Percentiles rank a stretch among this genome's conserved stretches.
Conservation (phyloP, 2,113 vertebrate genomes). For the Callipepla californica region DNA sequence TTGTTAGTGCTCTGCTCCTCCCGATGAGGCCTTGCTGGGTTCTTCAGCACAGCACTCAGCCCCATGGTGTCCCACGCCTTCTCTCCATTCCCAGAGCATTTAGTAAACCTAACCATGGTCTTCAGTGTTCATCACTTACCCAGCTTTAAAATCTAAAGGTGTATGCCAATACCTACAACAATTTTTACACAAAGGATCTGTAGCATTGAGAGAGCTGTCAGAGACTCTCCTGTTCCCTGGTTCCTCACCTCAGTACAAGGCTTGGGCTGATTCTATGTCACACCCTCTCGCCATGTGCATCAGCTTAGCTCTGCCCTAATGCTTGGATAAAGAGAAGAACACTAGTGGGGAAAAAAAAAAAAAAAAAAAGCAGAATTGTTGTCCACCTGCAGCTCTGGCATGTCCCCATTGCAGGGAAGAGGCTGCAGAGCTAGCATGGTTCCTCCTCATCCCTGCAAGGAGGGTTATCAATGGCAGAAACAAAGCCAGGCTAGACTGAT, state of each 20-base stretch:
- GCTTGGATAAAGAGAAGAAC: not conserved
- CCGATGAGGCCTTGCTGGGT: not conserved
- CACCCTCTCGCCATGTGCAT: accelerated
- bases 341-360: accelerated
- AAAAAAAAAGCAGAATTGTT: not conserved
- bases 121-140: not conserved
- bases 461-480: accelerated
- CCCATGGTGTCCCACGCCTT: not conserved
- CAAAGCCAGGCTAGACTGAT: not conserved
- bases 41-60: accelerated
- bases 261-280: not conserved
- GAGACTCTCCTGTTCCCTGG: accelerated
- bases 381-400: not conserved
- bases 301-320: not conserved
- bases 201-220: not conserved
- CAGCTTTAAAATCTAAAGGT: not conserved
- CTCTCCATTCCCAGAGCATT: not conserved
- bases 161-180: not conserved
- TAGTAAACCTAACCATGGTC: not conserved
- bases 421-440: not conserved
- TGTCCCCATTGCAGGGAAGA: not conserved
- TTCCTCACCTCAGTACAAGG: not conserved
- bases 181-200: not conserved
- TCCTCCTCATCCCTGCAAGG: not conserved
- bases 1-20: not conserved